These are phyloP conservation scores for Odontothrips loti DNA, from an alignment of 2,888 invertebrate genomes.

Conservation along the genomic window DNA sequence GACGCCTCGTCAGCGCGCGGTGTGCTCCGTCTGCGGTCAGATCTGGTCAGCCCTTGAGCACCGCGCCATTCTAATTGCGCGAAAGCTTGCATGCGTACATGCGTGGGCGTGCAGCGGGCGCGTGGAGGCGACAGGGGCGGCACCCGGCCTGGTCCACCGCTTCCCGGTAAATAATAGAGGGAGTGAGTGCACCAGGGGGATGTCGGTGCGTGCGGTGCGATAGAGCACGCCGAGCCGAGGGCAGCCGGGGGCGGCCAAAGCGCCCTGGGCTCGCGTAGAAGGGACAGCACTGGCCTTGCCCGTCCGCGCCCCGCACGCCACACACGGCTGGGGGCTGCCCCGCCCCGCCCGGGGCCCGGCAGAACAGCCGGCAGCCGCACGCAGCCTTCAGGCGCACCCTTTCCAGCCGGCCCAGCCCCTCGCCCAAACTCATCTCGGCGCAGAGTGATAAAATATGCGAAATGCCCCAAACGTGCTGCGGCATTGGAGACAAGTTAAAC, in stretches of 20 bases:
- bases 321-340: neutral
- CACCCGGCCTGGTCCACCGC: too few relatives aligned
- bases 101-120: too few relatives aligned
- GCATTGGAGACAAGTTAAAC: constrained; percentile 24
- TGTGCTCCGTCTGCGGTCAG: too few relatives aligned
- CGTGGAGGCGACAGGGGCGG: neutral
- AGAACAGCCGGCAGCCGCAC: neutral
- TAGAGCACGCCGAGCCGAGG: neutral
- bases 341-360: too few relatives aligned
- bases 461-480: constrained; percentile 13
- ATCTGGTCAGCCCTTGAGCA: too few relatives aligned
- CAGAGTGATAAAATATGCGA: constrained; percentile 22
- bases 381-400: too few relatives aligned
- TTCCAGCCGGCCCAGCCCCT: neutral
- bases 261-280: too few relatives aligned
- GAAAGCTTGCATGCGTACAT: too few relatives aligned
- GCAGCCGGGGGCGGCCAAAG: neutral
- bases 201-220: neutral
- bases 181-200: neutral
- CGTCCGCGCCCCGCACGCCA: neutral
- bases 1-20: too few relatives aligned
- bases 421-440: constrained; percentile 13
- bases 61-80: too few relatives aligned
- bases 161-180: neutral
- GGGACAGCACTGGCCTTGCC: neutral